A percentile compares a stretch with the other conserved stretches of the same genome.
These are phyloP conservation scores for Dynastes maya DNA, from an alignment of 2,888 invertebrate genomes.

Conservation along the genomic window DNA sequence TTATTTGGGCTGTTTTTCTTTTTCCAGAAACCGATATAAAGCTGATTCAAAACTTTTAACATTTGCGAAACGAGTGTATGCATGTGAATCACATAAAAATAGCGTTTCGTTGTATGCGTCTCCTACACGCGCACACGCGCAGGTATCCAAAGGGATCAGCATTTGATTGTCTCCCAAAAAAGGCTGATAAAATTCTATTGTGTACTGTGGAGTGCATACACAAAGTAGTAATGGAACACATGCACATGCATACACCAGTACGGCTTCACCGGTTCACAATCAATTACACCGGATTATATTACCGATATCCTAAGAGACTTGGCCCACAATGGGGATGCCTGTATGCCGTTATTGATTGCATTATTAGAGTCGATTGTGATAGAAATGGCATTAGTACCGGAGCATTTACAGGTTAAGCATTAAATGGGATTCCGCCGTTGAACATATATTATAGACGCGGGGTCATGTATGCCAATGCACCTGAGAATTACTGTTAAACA, in stretches of 20 bases:
- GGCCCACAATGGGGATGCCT: constrained; percentile 23
- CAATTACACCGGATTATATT: constrained; percentile 40
- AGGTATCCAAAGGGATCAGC: not conserved
- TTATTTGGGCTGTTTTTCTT: not conserved
- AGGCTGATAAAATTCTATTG: not conserved
- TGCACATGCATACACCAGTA: not conserved
- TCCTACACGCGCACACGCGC: not conserved
- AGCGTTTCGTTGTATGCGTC: not conserved
- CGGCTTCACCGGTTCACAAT: constrained; percentile 18
- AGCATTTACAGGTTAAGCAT: constrained; percentile 29
- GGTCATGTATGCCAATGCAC: constrained; percentile 13
- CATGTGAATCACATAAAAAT: not conserved
- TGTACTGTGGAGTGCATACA: not conserved
- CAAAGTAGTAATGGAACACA: not conserved
- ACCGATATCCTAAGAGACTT: constrained; percentile 43
- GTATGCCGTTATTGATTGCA: constrained; percentile 38
- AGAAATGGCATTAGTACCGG: constrained; percentile 38
- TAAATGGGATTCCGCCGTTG: constrained; percentile 40
- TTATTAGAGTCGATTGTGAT: constrained; percentile 42
- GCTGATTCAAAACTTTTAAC: not conserved
- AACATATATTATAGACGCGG: constrained; percentile 16
- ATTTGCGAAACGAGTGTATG: not conserved
- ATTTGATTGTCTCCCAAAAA: not conserved
- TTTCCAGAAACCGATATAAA: not conserved
- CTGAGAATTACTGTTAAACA: constrained; percentile 26